Evolutionary conservation across 2,888 invertebrate species (phyloP), one percentile per base, ranked within the genome.

Genomic region (Cheilosia impressa): DNA sequence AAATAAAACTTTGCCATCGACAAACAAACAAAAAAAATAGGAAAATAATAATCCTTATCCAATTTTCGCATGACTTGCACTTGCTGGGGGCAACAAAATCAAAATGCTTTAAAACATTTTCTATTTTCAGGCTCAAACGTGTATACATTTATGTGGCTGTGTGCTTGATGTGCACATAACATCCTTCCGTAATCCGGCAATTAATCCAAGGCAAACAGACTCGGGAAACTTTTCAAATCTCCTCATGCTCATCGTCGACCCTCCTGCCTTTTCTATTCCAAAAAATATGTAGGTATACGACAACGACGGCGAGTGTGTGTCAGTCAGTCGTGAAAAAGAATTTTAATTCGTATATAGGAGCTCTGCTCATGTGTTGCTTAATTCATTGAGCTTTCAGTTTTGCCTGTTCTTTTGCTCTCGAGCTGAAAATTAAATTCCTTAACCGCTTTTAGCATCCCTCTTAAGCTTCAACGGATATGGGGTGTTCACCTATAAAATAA

Each of bases 381-480:
- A 57, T 75, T 75, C 55, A 50, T 41, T 68, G 43, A 55, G 43
- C 68, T 62, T 53, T 19, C 47, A 47, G 69, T n/a, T 27, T 27
- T 71, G 58, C 19, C 34, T 55, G 47, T 73, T 27, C 65, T n/a
- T 19, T 45, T 55, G 60, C 53, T 62, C 24, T 62, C 43, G 43
- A 57, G 60, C 53, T 76, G 60, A 68, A 76, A 76, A 69, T 77
- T 77, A 76, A 76, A 66, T 66, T 76, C 66, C 62, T 9, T 62
- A 68, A 66, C 68, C 34, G 65, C 24, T 22, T 24, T 47, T 31
- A 45, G 63, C 38, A 17, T 22, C 34, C 19, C 24, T 17, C 31
- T 10, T 22, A 47, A 69, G 69, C 45, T 27, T 57, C n/a, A 45
- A 13, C 43, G 24, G 45, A 38, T 13, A 38, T 65, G 27, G 52